These are phyloP conservation scores for Blomia tropicalis DNA, from an alignment of 2,888 invertebrate species.

Conservation along the genomic window DNA sequence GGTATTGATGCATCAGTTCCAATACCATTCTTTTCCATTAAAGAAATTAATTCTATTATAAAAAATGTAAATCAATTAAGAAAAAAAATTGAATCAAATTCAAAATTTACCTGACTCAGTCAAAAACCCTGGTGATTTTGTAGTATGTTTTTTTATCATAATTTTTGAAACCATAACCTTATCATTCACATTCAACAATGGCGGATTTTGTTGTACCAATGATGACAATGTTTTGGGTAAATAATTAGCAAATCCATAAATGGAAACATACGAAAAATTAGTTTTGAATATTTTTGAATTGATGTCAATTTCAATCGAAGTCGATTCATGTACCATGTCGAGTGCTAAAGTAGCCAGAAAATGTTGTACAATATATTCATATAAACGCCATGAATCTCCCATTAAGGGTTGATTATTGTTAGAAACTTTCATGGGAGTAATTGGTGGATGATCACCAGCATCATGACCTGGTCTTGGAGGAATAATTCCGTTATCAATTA, in stretches of 20 bases:
- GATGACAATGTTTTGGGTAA: conserved; percentile 76
- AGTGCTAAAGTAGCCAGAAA: conserved; percentile 75
- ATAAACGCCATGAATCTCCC: conserved; percentile 79
- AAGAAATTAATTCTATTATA: conserved; percentile 58
- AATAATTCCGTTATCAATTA: conserved; percentile 54
- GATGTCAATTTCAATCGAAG: conserved; percentile 56
- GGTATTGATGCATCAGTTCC: conserved; percentile 99
- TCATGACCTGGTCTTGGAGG: conserved; percentile 60
- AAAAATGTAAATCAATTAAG: background rate
- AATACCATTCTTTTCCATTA: conserved; percentile 99
- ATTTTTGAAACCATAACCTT: conserved; percentile 37
- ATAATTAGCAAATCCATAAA: conserved; percentile 78
- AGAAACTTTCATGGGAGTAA: conserved; percentile 84
- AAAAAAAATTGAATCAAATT: background rate
- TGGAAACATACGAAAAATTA: conserved; percentile 69
- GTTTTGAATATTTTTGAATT: conserved; percentile 68
- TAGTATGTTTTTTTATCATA: conserved; percentile 68
- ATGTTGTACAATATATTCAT: conserved; percentile 89
- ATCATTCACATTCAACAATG: conserved; percentile 56
- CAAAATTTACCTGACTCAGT: conserved; percentile 57
- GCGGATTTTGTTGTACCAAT: conserved; percentile 50
- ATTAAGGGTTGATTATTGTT: conserved; percentile 46
- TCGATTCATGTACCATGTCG: conserved; percentile 73
- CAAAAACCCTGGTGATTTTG: conserved; percentile 86
- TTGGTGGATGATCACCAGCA: conserved; percentile 97